These are phyloP conservation scores for Eospalax fontanierii DNA, from an alignment of 2,797 vertebrate genomes.

Conservation along the genomic window DNA sequence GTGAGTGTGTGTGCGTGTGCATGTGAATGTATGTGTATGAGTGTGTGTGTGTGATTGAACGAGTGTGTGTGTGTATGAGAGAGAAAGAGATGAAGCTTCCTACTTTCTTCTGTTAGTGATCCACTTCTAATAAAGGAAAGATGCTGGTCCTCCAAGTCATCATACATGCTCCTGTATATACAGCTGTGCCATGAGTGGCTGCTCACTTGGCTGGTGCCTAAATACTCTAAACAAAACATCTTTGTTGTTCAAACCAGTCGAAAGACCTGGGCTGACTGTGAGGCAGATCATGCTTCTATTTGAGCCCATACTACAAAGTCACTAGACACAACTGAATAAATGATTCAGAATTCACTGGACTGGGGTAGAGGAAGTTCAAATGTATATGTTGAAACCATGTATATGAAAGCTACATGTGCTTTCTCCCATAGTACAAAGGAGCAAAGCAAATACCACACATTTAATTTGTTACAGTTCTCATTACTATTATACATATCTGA, in stretches of 20 bases:
- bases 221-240: neutral
- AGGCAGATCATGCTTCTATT: neutral
- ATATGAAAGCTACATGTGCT: neutral
- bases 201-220: neutral
- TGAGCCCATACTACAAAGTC: slow-evolving; percentile 13
- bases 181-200: neutral
- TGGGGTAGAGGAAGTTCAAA: neutral
- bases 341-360: neutral
- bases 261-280: neutral
- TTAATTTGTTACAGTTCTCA: neutral
- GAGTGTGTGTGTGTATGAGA: too few species aligned
- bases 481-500: neutral
- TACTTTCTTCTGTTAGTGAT: neutral
- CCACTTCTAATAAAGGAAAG: neutral
- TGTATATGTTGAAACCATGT: neutral
- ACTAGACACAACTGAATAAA: neutral
- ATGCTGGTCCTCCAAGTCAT: neutral
- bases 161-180: neutral
- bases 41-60: too few species aligned
- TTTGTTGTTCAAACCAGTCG: neutral
- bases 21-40: neutral
- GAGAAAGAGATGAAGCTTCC: neutral
- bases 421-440: neutral
- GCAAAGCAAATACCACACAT: neutral
- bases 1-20: neutral